Base-by-base conservation (phyloP, 2,888 invertebrate genomes). In the Lamellibrachia satsuma region DNA sequence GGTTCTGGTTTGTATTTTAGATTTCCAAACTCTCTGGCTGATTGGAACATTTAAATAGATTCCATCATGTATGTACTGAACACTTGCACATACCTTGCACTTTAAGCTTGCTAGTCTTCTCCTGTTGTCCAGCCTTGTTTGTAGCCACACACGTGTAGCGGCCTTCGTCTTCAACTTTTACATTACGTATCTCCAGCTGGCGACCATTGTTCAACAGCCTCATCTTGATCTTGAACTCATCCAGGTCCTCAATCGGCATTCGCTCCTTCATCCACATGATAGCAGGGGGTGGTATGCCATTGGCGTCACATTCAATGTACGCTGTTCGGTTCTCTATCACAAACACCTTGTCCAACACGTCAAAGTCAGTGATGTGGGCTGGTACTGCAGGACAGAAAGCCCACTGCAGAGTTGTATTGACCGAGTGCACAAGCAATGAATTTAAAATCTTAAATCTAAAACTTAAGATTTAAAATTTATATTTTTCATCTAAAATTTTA, bases 121-220 rank as follows among this genome's bases (percentile, higher is more conserved):
- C 95, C 90, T 95, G 96, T 92, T 96, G 96, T 3, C 97, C 97
- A 6, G 97, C 97, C 92, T 96, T 97, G 94, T 97, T 97, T 22
- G 95, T 95, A 2, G 97, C 97, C 91, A 96, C 95, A 94, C 97
- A 97, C 75, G 95, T 96, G 94, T 97, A 97, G n/a, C 95, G 93
- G 3, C 97, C 97, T 1, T 95, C 96, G 94, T 97, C 96, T 3
- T 94, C 94, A 9, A 95, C 94, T 92, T 95, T 94, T 22, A 95
- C 95, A 57, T 93, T 94, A 75, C 94, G 90, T 90, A 94, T 75
- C 92, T 94, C 95, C 92, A 96, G 93, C 95, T 96, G 95, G 39
- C 95, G 94, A 27, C 95, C 96, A 27, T 95, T 93, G 91, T 95
- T 94, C 11, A 95, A 93, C 92, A 96, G 94, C 57, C 95, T 94